A percentile compares a stretch with the other conserved stretches of the same genome.
phyloP scores from a whole-genome alignment of 2,113 vertebrate species.

The Columba janthina region DNA sequence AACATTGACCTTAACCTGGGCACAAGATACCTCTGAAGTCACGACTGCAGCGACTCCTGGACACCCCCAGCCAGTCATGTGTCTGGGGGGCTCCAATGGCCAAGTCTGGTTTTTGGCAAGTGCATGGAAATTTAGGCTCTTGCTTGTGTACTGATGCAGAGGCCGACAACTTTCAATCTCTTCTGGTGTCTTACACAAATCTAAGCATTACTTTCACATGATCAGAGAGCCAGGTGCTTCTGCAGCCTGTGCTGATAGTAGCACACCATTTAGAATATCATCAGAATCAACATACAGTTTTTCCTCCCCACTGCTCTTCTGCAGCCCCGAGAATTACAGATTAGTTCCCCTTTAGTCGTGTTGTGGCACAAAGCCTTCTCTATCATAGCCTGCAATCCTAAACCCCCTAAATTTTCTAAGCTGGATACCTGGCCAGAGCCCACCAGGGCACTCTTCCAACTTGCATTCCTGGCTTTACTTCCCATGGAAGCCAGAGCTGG shows the following conservation, averaged over 20 bases:
- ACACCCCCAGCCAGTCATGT: neutral
- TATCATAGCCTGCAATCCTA: neutral
- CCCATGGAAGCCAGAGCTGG: neutral
- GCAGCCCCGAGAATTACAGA: neutral
- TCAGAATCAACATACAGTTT: neutral
- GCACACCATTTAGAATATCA: neutral
- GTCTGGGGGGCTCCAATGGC: neutral
- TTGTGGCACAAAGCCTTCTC: neutral
- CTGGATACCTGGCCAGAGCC: neutral
- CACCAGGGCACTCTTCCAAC: neutral
- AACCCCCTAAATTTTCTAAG: neutral
- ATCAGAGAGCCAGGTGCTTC: neutral
- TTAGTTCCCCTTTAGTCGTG: neutral
- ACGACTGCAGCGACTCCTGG: neutral
- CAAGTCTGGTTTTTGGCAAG: neutral
- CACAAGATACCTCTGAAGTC: neutral
- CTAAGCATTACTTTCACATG: neutral
- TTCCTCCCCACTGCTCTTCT: neutral
- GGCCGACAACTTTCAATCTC: neutral
- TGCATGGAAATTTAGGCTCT: neutral
- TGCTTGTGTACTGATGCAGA: rapidly evolving
- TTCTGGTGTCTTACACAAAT: neutral
- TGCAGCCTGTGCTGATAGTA: neutral
- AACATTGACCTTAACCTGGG: neutral
- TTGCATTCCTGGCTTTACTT: neutral